Percentiles rank a stretch among this genome's conserved stretches.
phyloP scores from a whole-genome alignment of 2,888 invertebrate genomes.

The Limenitis camilla region DNA sequence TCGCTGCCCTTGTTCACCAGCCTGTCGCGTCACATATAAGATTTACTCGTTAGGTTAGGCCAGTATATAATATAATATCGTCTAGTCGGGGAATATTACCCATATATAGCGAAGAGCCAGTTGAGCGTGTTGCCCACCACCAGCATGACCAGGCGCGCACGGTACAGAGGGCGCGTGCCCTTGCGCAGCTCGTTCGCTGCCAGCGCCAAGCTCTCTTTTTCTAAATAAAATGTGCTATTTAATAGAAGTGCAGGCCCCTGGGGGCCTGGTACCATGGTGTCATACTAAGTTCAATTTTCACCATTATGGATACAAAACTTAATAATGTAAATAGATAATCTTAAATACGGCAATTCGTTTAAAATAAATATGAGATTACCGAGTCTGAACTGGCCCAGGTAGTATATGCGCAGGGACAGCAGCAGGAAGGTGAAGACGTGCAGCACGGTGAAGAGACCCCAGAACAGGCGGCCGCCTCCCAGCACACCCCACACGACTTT shows the following conservation, averaged over 20 bases:
- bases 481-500: constrained; percentile 81
- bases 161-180: constrained; percentile 51
- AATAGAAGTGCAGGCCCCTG: too few species aligned
- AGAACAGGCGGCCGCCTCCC: constrained; percentile 79
- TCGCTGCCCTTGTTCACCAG: constrained; percentile 77
- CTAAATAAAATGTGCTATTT: constrained; percentile 25
- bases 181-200: constrained; percentile 47
- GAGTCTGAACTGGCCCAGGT: constrained; percentile 84
- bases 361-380: constrained; percentile 49
- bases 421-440: constrained; percentile 81
- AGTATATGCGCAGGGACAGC: constrained; percentile 83
- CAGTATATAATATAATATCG: neutral
- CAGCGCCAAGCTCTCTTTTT: constrained; percentile 42
- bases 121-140: constrained; percentile 79
- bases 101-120: constrained; percentile 81
- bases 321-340: too few species aligned
- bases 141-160: constrained; percentile 74
- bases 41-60: neutral
- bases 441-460: constrained; percentile 82
- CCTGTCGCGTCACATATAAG: constrained; percentile 35
- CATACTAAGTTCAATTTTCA: too few species aligned
- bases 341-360: too few species aligned
- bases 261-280: too few species aligned
- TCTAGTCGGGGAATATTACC: constrained; percentile 38
- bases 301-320: too few species aligned